Evolutionary conservation across 2,797 vertebrate species (phyloP).

Genomic region (Myotis vivesi): DNA sequence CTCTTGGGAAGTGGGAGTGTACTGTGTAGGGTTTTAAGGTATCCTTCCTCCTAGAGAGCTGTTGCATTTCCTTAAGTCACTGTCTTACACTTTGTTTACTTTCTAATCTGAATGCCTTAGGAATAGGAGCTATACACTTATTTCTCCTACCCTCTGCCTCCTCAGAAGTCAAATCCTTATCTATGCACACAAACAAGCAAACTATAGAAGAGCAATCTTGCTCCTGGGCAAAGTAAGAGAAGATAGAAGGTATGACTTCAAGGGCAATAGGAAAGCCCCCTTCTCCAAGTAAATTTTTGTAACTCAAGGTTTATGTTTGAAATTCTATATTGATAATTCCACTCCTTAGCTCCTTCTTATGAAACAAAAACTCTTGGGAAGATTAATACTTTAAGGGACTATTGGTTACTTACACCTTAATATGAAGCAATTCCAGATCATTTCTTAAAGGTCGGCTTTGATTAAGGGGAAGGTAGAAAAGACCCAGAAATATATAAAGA

Average conservation of each 20-base stretch:
- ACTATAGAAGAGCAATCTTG: slow-evolving; percentile 20
- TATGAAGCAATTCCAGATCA: background rate
- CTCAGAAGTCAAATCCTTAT: slow-evolving; percentile 26
- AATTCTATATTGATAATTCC: slow-evolving; percentile 38
- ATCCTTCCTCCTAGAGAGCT: slow-evolving; percentile 26
- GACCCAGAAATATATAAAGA: background rate
- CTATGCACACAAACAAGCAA: slow-evolving; percentile 1
- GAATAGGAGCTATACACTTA: background rate
- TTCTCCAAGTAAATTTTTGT: slow-evolving; percentile 41
- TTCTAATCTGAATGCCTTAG: slow-evolving; percentile 25
- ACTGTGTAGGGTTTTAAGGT: background rate
- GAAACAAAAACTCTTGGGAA: slow-evolving; percentile 13
- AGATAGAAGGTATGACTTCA: slow-evolving; percentile 20
- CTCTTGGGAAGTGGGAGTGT: slow-evolving; percentile 8
- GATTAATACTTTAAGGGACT: slow-evolving; percentile 34
- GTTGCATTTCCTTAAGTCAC: slow-evolving; percentile 47
- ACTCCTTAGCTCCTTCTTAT: slow-evolving; percentile 30
- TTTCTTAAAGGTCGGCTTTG: slow-evolving; percentile 29
- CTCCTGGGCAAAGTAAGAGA: slow-evolving; percentile 17
- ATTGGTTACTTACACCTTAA: slow-evolving; percentile 24
- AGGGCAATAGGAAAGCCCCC: background rate
- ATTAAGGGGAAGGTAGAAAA: background rate
- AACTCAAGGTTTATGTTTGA: slow-evolving; percentile 35
- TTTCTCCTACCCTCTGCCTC: background rate
- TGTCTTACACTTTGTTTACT: slow-evolving; percentile 30